Evolutionary conservation across 1,140 invertebrate species (phyloP), one percentile per base, ranked within the genome.

Genomic region (Pectinophora gossypiella): DNA sequence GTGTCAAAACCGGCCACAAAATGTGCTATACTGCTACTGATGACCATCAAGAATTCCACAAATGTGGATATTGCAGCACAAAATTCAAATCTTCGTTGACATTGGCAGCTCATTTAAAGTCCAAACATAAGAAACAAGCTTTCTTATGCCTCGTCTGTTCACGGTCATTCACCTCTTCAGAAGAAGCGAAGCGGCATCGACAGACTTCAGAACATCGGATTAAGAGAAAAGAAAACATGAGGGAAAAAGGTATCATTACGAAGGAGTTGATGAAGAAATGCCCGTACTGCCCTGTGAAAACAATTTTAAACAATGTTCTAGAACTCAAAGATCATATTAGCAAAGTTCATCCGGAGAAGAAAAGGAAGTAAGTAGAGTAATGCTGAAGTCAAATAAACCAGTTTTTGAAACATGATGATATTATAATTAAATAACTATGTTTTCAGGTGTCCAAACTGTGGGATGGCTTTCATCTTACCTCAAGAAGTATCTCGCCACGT

Each of bases 401-500:
- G 3, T 40, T 15, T 40, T 40, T 9, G 9, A n/a, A n/a, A n/a
- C n/a, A n/a, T 32, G n/a, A 32, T 9, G 27, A 12, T 7, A 36
- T 32, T 22, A 27, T 12, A 32, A 3, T 35, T 54, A 9, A 4
- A 18, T 54, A n/a, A 7, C 20, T 45, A n/a, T 44, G 51, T 67
- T 72, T 89, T 59, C 70, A 91, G 91, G 20, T 95, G 93, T 66
- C 85, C 91, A 0, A 89, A 88, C 49, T 96, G 94, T 61, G 93
- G 92, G 0, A 73, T 81, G 61, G 76, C 88, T 10, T 95, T 95
- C 63, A 89, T 90, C 0, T 76, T 94, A 0, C 89, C 92, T 0
- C 94, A 95, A 85, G 93, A 94, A 62, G 85, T 95, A 5, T 91
- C 92, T 0, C 89, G 89, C 12, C 94, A 95, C 66, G 89, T 93